A percentile compares a stretch with the other conserved stretches of the same genome.
phyloP scores from a whole-genome alignment of 35 echinoderm and acorn worm genomes.

The Acanthaster planci region DNA sequence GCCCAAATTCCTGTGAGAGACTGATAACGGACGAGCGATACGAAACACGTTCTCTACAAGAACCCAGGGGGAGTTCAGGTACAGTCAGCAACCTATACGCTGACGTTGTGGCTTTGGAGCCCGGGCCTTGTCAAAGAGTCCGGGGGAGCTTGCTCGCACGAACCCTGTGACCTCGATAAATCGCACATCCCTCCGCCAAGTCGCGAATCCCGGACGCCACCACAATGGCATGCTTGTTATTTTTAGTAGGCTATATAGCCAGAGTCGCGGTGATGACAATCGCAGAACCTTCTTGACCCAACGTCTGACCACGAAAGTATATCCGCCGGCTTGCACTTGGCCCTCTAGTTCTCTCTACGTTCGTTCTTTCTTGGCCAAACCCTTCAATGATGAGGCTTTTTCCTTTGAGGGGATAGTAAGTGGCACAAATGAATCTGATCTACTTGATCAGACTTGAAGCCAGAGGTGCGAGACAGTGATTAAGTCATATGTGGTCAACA shows the following conservation, averaged over 20 bases:
- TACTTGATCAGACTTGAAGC: neutral
- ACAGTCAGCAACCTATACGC: slow-evolving; percentile 16
- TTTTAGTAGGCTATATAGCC: slow-evolving; percentile 19
- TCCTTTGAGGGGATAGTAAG: neutral
- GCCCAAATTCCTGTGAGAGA: too few relatives aligned
- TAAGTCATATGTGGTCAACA: slow-evolving; percentile 22
- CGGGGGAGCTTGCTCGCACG: too few relatives aligned
- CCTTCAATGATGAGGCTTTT: neutral
- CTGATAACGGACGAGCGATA: too few relatives aligned
- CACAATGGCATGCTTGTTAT: neutral
- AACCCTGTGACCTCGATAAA: slow-evolving; percentile 22
- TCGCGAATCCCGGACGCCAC: neutral
- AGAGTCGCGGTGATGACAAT: neutral
- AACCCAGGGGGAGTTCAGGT: slow-evolving; percentile 2
- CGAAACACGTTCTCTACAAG: neutral
- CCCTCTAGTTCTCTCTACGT: neutral
- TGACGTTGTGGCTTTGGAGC: neutral
- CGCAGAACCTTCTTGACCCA: neutral
- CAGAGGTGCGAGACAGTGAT: neutral
- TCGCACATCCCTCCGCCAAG: slow-evolving; percentile 18
- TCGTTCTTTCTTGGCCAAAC: neutral
- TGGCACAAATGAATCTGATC: neutral
- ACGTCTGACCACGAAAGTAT: neutral
- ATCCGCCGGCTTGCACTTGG: neutral
- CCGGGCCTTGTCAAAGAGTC: too few relatives aligned